phyloP scores from a whole-genome alignment of 2,113 vertebrate species.

The Rhinopithecus roxellana region DNA sequence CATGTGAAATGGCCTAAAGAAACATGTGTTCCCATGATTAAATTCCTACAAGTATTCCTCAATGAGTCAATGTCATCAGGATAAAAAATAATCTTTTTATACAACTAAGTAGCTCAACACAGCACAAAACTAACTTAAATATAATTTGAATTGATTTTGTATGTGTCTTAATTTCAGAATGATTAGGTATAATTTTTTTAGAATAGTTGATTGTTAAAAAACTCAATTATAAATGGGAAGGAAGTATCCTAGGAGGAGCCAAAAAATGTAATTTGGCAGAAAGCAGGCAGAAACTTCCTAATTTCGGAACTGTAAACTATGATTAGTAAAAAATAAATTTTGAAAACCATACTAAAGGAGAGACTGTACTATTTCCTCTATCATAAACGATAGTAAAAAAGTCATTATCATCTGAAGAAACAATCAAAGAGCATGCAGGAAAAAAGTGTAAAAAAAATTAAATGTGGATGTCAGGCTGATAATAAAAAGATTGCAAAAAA shows the following conservation, averaged over 20 bases:
- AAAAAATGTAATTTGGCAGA: conserved; percentile 1
- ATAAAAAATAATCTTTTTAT: not conserved
- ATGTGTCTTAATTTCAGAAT: not conserved
- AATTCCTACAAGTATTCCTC: not conserved
- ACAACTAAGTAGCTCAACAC: not conserved
- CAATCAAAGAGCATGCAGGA: not conserved
- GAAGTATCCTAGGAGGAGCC: not conserved
- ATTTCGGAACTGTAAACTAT: conserved; percentile 1
- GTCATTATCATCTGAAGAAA: not conserved
- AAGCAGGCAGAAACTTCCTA: not conserved
- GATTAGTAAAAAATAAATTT: not conserved
- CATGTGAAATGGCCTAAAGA: not conserved
- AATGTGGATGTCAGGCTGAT: not conserved
- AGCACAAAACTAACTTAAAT: not conserved
- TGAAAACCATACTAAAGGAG: not conserved
- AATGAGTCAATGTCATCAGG: not conserved
- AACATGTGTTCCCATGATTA: not conserved
- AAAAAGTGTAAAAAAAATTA: not conserved
- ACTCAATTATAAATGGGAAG: not conserved
- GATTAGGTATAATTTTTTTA: not conserved
- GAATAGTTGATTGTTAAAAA: not conserved
- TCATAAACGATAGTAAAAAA: not conserved
- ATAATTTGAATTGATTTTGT: not conserved
- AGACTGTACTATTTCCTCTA: not conserved
- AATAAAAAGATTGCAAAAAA: not conserved